Evolutionary conservation across 2,113 vertebrate species (phyloP).

Genomic region (Cromileptes altivelis): DNA sequence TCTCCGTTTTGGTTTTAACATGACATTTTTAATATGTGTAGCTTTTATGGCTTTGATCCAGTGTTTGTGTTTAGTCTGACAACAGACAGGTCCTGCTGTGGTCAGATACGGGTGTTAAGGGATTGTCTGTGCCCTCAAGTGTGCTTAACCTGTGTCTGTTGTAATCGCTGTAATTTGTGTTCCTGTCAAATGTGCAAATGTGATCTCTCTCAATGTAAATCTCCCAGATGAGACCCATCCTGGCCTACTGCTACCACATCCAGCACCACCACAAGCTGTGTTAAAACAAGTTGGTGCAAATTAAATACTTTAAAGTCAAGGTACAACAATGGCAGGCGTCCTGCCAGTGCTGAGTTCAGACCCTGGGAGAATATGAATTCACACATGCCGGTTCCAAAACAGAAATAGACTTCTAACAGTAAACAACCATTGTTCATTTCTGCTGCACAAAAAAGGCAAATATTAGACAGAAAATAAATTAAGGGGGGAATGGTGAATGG

Average conservation of each 20-base stretch:
- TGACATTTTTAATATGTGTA: slow-evolving; percentile 9
- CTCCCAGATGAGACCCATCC: slow-evolving; percentile 28
- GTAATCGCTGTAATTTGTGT: slow-evolving; percentile 34
- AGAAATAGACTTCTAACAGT: background rate
- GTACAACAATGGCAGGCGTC: slow-evolving; percentile 4
- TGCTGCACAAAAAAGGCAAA: background rate
- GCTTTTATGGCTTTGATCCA: slow-evolving; percentile 37
- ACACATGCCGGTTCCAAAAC: background rate
- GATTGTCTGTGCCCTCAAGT: slow-evolving; percentile 56
- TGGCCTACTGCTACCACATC: background rate
- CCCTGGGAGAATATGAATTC: background rate
- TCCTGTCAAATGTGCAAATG: slow-evolving; percentile 52
- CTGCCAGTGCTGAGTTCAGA: slow-evolving; percentile 12
- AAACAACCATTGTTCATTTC: background rate
- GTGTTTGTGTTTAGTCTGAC: slow-evolving; percentile 51
- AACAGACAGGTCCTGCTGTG: slow-evolving; percentile 49
- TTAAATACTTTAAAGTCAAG: slow-evolving; percentile 17
- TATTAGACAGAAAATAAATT: background rate
- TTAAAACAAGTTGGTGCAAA: slow-evolving; percentile 30
- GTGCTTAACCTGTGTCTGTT: slow-evolving; percentile 62
- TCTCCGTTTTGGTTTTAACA: slow-evolving; percentile 6
- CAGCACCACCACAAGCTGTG: background rate
- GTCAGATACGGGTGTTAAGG: slow-evolving; percentile 57
- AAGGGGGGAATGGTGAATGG: background rate
- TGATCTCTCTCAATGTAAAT: slow-evolving; percentile 33